phyloP scores from a whole-genome alignment of 2,888 invertebrate genomes.

The Caenorhabditis uteleia region DNA sequence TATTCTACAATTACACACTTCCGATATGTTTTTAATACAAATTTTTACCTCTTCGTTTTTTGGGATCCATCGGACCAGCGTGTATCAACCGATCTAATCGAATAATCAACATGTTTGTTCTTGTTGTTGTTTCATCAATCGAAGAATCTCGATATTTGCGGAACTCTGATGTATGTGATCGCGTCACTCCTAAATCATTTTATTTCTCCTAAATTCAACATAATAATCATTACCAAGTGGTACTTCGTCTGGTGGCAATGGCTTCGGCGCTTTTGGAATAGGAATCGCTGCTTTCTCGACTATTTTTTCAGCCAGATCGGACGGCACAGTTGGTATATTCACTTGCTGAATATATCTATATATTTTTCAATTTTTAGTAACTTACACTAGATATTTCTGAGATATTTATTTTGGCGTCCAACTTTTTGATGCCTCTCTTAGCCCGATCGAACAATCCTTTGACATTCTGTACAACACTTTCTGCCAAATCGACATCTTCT shows the following conservation, averaged over 20 bases:
- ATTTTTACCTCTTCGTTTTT: constrained; percentile 70
- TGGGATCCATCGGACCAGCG: constrained; percentile 77
- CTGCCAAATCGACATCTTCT: constrained; percentile 75
- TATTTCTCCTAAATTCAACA: background rate
- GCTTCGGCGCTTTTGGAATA: constrained; percentile 11
- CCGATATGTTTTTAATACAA: background rate
- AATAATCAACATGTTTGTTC: constrained; percentile 93
- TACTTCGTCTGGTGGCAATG: constrained; percentile 29
- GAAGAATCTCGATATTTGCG: constrained; percentile 9
- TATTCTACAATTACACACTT: constrained; percentile 72
- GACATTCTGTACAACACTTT: constrained; percentile 70
- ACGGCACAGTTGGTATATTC: constrained; percentile 25
- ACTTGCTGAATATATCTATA: constrained; percentile 10
- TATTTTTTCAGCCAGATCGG: constrained; percentile 16
- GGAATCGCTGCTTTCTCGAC: constrained; percentile 18
- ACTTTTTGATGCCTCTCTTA: constrained; percentile 75
- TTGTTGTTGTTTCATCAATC: constrained; percentile 86
- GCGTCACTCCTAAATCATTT: background rate
- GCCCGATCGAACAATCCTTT: constrained; percentile 79
- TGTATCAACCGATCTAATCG: constrained; percentile 87
- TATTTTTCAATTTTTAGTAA: constrained; percentile 1
- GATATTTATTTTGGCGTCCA: constrained; percentile 43
- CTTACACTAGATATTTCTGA: constrained; percentile 37
- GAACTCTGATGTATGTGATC: background rate
- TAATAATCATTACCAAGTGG: constrained; percentile 7